phyloP scores from a whole-genome alignment of 1,140 invertebrate species.

The Argopecten irradians region DNA sequence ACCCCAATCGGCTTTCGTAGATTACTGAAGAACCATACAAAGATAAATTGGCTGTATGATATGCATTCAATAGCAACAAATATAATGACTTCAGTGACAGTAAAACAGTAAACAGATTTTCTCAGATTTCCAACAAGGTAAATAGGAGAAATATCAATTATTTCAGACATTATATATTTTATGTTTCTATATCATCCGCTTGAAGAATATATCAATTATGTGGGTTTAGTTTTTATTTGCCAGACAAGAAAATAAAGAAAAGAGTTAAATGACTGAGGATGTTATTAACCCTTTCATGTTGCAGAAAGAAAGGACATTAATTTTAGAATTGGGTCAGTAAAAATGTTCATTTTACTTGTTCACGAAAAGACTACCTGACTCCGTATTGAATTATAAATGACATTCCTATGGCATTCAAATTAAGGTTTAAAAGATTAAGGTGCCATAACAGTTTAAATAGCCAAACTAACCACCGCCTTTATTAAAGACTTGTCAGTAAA shows the following conservation, averaged over 20 bases:
- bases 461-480: background rate
- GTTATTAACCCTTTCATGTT: background rate
- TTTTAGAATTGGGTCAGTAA: background rate
- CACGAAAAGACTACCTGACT: background rate
- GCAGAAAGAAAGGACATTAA: background rate
- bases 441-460: constrained; percentile 10
- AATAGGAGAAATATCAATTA: background rate
- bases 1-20: too few relatives aligned
- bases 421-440: constrained; percentile 11
- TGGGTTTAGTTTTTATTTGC: background rate
- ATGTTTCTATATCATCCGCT: background rate
- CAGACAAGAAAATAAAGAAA: background rate
- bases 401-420: background rate
- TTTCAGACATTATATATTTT: background rate
- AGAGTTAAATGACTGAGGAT: background rate
- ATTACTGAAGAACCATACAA: too few relatives aligned
- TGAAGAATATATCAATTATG: background rate
- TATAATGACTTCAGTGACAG: too few relatives aligned
- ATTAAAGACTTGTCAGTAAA: background rate
- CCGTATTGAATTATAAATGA: background rate
- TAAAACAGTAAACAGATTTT: too few relatives aligned
- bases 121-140: background rate
- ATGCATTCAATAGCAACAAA: too few relatives aligned
- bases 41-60: too few relatives aligned
- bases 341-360: background rate